A percentile compares a stretch with the other conserved stretches of the same genome.
Evolutionary conservation across 2,888 invertebrate genomes (phyloP).

Genomic region (Troides oblongomaculatus): DNA sequence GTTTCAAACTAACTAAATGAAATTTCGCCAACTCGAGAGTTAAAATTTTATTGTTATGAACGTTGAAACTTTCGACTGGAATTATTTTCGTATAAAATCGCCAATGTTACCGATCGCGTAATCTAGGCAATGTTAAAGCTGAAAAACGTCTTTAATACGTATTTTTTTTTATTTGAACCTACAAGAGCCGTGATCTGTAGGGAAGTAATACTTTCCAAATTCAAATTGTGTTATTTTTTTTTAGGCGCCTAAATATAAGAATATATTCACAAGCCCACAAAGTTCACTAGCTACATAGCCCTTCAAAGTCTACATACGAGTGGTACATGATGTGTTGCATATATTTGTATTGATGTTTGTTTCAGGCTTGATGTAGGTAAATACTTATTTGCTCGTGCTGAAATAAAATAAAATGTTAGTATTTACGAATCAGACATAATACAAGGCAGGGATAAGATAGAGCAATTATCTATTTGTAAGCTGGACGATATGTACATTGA

Average conservation of each 20-base stretch:
- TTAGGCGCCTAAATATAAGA: too few species aligned
- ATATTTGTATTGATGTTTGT: conserved; percentile 12
- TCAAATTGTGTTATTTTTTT: too few species aligned
- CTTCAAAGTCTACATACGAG: not conserved
- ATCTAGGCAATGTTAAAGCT: too few species aligned
- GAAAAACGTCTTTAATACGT: too few species aligned
- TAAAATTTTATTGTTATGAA: not conserved
- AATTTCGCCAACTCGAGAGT: not conserved
- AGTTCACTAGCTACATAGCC: not conserved
- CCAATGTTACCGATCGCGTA: too few species aligned
- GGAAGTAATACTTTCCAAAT: too few species aligned
- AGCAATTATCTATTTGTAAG: conserved; percentile 3
- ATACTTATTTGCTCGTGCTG: conserved; percentile 24
- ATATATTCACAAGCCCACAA: too few species aligned
- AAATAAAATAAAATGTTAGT: conserved; percentile 29
- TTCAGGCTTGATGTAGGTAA: conserved; percentile 12
- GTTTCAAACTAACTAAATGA: too few species aligned
- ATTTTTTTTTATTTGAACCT: too few species aligned
- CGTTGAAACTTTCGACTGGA: not conserved
- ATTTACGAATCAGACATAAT: not conserved
- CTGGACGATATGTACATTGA: too few species aligned
- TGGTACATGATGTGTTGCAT: conserved; percentile 6
- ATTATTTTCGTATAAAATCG: not conserved
- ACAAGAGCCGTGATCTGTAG: too few species aligned
- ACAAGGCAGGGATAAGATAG: conserved; percentile 11